A percentile compares a stretch with the other conserved stretches of the same genome.
Evolutionary conservation across 1,140 invertebrate genomes (phyloP).

Genomic region (Atta colombica): DNA sequence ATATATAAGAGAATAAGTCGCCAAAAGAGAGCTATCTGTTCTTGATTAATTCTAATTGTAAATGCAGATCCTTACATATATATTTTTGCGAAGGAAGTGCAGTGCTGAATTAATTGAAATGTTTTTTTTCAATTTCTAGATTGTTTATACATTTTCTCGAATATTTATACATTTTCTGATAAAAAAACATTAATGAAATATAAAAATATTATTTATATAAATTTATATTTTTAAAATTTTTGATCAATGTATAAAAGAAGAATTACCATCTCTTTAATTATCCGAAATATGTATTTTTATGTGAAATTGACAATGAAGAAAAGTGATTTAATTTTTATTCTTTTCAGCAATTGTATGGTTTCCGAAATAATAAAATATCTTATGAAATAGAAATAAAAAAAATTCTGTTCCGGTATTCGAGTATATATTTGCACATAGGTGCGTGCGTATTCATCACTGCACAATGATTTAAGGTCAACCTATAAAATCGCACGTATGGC

Average conservation of each 20-base stretch:
- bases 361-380: background rate
- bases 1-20: background rate
- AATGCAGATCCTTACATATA: background rate
- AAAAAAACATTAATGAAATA: too few species aligned
- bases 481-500: constrained; percentile 51
- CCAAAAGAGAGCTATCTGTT: background rate
- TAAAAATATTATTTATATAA: too few species aligned
- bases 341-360: background rate
- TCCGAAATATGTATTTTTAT: too few species aligned
- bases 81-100: background rate
- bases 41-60: constrained; percentile 1
- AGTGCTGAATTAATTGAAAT: too few species aligned
- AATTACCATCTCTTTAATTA: too few species aligned
- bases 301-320: too few species aligned
- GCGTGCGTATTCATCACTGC: constrained; percentile 19
- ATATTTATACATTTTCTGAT: too few species aligned
- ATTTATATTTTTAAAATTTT: too few species aligned
- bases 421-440: background rate
- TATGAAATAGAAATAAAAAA: background rate
- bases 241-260: too few species aligned
- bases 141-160: too few species aligned
- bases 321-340: background rate
- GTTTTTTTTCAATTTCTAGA: too few species aligned
- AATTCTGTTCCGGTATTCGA: background rate
- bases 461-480: constrained; percentile 49